Evolutionary conservation across 2,888 invertebrate species (phyloP).

Genomic region (Andrena chrysosceles): DNA sequence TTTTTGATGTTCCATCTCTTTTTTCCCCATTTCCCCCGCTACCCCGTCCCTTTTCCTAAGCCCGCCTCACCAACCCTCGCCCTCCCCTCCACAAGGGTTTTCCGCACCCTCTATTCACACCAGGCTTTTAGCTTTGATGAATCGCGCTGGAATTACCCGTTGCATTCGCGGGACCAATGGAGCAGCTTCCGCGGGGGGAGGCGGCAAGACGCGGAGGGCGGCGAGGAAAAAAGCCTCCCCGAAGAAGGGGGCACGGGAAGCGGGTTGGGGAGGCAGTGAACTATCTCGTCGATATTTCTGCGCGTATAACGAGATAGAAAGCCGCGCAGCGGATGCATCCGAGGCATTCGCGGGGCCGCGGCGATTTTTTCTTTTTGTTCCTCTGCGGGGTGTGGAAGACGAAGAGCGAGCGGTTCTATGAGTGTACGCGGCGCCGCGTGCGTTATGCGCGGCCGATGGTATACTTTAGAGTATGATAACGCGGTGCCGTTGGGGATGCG

Average conservation of each 20-base stretch:
- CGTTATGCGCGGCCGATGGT: not conserved
- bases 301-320: slow-evolving; percentile 43
- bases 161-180: slow-evolving; percentile 52
- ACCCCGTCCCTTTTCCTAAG: slow-evolving; percentile 8
- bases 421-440: not conserved
- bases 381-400: not conserved
- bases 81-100: not conserved
- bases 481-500: not conserved
- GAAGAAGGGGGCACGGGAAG: not conserved
- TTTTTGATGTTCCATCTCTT: slow-evolving; percentile 63
- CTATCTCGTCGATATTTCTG: slow-evolving; percentile 46
- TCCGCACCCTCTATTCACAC: slow-evolving; percentile 52
- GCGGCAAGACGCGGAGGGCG: slow-evolving; percentile 22
- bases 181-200: slow-evolving; percentile 22
- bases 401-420: not conserved
- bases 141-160: slow-evolving; percentile 65
- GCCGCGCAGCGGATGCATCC: slow-evolving; percentile 21
- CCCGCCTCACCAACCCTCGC: not conserved
- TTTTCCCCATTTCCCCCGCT: slow-evolving; percentile 61
- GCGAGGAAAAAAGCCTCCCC: not conserved
- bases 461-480: slow-evolving; percentile 5
- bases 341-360: not conserved
- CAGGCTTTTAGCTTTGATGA: slow-evolving; percentile 70
- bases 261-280: slow-evolving; percentile 4
- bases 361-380: not conserved